Percentiles rank a stretch among this genome's conserved stretches.
phyloP scores from a whole-genome alignment of 2,113 vertebrate species.

The Sinocyclocheilus maitianheensis region DNA sequence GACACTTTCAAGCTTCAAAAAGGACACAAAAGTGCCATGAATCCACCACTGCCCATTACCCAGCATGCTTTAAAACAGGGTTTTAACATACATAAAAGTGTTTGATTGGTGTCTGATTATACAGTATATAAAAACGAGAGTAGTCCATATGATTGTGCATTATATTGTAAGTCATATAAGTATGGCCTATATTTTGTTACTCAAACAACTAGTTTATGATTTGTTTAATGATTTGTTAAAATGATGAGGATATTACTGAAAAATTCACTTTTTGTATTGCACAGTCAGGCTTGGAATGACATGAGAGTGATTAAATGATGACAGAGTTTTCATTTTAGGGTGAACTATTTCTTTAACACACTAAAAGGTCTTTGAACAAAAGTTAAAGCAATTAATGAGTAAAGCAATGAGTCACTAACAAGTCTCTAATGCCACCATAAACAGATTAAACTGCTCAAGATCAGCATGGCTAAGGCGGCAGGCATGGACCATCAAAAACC shows the following conservation, averaged over 20 bases:
- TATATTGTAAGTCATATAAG: too few relatives aligned
- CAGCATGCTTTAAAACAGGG: neutral
- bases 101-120: neutral
- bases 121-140: neutral
- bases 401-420: conserved; percentile 16
- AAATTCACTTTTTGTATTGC: neutral
- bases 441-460: conserved; percentile 16
- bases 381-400: neutral
- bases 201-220: too few relatives aligned
- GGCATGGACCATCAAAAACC: conserved; percentile 49
- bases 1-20: neutral
- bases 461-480: conserved; percentile 51
- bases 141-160: neutral
- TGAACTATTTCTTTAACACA: neutral
- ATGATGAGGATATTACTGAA: too few relatives aligned
- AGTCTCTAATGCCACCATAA: neutral
- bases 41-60: neutral
- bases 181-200: neutral
- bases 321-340: neutral
- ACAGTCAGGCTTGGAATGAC: neutral
- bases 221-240: too few relatives aligned
- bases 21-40: neutral
- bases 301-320: neutral
- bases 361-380: neutral
- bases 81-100: neutral